Evolutionary conservation across 2,888 invertebrate species (phyloP), one percentile per base, ranked within the genome.

Genomic region (Tetranychus piercei): DNA sequence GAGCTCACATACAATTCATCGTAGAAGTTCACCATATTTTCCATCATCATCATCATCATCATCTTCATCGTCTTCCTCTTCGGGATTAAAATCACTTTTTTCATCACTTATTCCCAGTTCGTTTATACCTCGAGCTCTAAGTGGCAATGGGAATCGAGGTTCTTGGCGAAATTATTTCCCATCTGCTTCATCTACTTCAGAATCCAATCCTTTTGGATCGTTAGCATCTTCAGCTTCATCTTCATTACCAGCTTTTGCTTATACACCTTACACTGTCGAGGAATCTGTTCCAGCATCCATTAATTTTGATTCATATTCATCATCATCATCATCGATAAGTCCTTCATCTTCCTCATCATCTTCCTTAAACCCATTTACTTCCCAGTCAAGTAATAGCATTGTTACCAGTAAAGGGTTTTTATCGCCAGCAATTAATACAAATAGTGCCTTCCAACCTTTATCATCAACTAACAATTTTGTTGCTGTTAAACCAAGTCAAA

Each of bases 401-500:
- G 55, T 9, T 55, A 55, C 9, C 15, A 55, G 15, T 55, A 55
- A 55, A 55, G 55, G 55, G 15, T 55, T 55, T 55, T 3, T 55
- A 15, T 55, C 69, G 9, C 11, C 69, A 69, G 9, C 22, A 67
- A 22, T 22, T 11, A 69, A 9, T 11, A 1, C 22, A 22, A 22
- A 20, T 6, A 69, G 22, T 23, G 69, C 69, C 20, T 69, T 20
- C 69, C 20, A 55, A 55, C 15, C 69, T 6, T 11, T 69, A 7
- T 20, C 69, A 69, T 69, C 69, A 9, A 69, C 69, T 15, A 69
- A 69, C 4, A 69, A 69, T 69, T 69, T 69, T 34, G 69, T 69
- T 6, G 69, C 69, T 20, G 69, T 69, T 69, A 69, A 69, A 23
- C 69, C 69, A 69, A 69, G 34, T 69, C 69, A 69, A 20, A 69